These are phyloP conservation scores for Volucella bombylans DNA, from an alignment of 2,888 invertebrate genomes.

Conservation along the genomic window DNA sequence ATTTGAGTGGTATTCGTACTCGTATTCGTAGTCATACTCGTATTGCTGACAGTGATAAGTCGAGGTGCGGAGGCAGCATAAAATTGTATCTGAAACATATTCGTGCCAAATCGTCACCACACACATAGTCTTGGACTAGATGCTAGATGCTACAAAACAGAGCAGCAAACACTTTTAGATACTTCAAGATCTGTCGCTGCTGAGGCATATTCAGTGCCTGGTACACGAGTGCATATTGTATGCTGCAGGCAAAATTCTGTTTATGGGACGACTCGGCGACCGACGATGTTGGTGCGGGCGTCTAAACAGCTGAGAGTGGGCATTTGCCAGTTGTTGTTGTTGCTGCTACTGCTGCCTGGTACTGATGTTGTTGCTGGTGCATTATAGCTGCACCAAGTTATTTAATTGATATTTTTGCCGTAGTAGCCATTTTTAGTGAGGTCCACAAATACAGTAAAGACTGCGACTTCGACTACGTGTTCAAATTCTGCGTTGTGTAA, in stretches of 20 bases:
- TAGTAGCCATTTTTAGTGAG: slow-evolving; percentile 52
- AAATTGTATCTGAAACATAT: slow-evolving; percentile 65
- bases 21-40: background rate
- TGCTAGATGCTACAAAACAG: slow-evolving; percentile 47
- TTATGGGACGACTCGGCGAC: slow-evolving; percentile 6
- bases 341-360: background rate
- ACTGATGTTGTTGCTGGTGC: slow-evolving; percentile 29
- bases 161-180: slow-evolving; percentile 56
- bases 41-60: no score
- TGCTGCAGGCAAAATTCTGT: slow-evolving; percentile 49
- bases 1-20: slow-evolving; percentile 1
- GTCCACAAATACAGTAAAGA: slow-evolving; percentile 22
- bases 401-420: slow-evolving; percentile 60
- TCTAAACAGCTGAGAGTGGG: slow-evolving; percentile 66
- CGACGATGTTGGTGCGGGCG: slow-evolving; percentile 40
- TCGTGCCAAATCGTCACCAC: slow-evolving; percentile 71
- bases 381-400: slow-evolving; percentile 41
- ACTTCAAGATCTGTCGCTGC: slow-evolving; percentile 34
- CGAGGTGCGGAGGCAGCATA: slow-evolving; percentile 58
- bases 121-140: slow-evolving; percentile 55
- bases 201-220: background rate
- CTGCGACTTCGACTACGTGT: no score
- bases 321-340: slow-evolving; percentile 30
- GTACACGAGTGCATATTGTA: slow-evolving; percentile 25
- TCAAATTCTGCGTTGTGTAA: slow-evolving; percentile 28